phyloP scores from a whole-genome alignment of 1,140 invertebrate species.

The Heliconius hewitsoni region DNA sequence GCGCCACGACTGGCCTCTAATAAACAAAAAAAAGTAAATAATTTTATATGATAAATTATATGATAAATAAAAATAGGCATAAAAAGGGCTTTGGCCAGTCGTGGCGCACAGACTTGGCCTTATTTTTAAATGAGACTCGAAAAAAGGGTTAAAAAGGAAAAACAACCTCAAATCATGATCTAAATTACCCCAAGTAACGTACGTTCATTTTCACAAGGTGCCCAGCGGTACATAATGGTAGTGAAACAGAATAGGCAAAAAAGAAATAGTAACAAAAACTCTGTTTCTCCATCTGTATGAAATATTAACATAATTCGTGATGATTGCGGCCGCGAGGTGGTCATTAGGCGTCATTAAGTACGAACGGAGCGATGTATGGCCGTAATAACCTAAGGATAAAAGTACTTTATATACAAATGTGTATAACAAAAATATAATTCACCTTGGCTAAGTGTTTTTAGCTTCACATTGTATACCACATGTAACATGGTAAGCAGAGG shows the following conservation, averaged over 20 bases:
- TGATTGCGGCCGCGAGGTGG: slow-evolving; percentile 4
- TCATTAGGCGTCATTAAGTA: neutral
- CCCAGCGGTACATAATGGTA: neutral
- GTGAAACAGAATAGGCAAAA: neutral
- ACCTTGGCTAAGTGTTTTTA: no score
- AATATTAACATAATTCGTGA: slow-evolving; percentile 3
- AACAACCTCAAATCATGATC: neutral
- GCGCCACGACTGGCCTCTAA: no score
- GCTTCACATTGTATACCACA: no score
- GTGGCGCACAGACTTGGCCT: no score
- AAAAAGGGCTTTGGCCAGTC: no score
- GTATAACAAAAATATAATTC: neutral
- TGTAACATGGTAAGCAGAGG: no score
- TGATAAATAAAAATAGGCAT: no score
- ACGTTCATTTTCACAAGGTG: neutral
- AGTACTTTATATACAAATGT: neutral
- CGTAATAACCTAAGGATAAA: neutral
- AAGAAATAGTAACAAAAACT: neutral
- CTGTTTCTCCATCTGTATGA: neutral
- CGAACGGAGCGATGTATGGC: neutral
- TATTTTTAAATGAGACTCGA: no score
- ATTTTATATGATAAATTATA: no score
- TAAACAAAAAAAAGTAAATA: no score
- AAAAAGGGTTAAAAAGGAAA: neutral
- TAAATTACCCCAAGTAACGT: neutral